Base-by-base conservation (phyloP, 2,888 invertebrate genomes). In the Dicyrtomina minuta region DNA sequence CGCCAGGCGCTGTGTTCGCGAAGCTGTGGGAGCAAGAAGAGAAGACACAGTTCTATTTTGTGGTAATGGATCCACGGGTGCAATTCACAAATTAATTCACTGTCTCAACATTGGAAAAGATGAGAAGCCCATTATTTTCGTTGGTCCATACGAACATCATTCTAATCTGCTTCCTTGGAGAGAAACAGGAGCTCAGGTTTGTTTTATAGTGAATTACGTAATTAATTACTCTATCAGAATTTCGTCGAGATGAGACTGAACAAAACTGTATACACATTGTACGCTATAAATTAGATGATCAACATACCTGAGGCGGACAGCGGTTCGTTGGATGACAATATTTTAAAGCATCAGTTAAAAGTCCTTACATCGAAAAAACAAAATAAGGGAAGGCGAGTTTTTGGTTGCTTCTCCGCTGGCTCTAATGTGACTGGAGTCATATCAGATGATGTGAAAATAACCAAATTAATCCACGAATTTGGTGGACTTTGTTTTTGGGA, bases 391-490 rank as follows among this genome's bases (percentile, higher is more conserved):
- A 84, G 87, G 70, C 86, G 87, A 79, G 83, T 94, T 82, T 88
- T 94, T 62, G 94, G 93, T 0, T 90, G 91, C 81, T 93, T 95
- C 82, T 88, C 90, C 26, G 92, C 91, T 0, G 92, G 91, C 1
- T 93, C 93, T 24, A 92, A 92, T 80, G 86, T 93, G n/a, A 93
- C 93, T 0, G 95, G 95, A 8, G 88, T 91, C n/a, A 80, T 93
- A 43, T 87, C 89, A 51, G 92, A 93, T 82, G 92, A 92, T 79
- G 88, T 92, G 2, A 88, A 89, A 0, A 89, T 94, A 10, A 92
- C 93, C 0, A 83, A 89, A 17, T 83, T 92, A 4, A 84, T 94
- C 15, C 93, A 94, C 80, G 90, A 87, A 80, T 90, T 91, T 80
- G 90, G 90, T 10, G 93, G 92, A 0, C 85, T 90, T 75, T 88